Evolutionary conservation across 2,888 invertebrate species (phyloP), one percentile per base, ranked within the genome.

Genomic region (Cosmopolites sordidus): DNA sequence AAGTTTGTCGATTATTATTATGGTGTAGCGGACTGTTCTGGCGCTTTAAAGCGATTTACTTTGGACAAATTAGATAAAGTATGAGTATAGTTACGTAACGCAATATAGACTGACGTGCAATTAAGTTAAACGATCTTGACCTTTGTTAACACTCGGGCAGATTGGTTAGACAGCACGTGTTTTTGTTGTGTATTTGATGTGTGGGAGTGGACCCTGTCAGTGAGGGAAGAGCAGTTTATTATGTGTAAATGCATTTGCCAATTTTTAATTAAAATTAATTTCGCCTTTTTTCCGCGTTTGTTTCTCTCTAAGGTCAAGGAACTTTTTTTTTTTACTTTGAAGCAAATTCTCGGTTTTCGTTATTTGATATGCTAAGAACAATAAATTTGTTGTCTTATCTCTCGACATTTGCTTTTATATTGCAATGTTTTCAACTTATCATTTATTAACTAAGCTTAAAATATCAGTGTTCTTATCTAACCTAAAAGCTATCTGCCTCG

Each of bases 121-220:
- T 66, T 66, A 66, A 61, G 54, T 50, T 17, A 46, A 59, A 59
- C 59, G 64, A 51, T 63, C 66, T 67, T 68, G 66, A 68, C 68
- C 68, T 68, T 66, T 66, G 63, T 64, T 60, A 54, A 54, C 54
- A 51, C 52, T 50, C 42, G 15, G 38, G 30, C 51, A 46, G 61
- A 64, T 61, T 60, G 43, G 66, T 63, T 43, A 65, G 68, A 67
- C 64, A 66, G 61, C 69, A 69, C 67, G 67, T 69, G 69, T 62
- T 12, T 66, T 66, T 53, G 44, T 53, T 53, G 48, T 43, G 44
- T 43, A 53, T 53, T 64, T 61, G 60, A 62, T 59, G 59, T 61
- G 61, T 61, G 59, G 60, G 65, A 60, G 65, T 61, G 64, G 59
- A 51, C 45, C 38, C 42, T 16, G 43, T 52, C 16, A 16, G 29